phyloP scores from a whole-genome alignment of 2,797 vertebrate genomes.

The Intellagama lesueurii region DNA sequence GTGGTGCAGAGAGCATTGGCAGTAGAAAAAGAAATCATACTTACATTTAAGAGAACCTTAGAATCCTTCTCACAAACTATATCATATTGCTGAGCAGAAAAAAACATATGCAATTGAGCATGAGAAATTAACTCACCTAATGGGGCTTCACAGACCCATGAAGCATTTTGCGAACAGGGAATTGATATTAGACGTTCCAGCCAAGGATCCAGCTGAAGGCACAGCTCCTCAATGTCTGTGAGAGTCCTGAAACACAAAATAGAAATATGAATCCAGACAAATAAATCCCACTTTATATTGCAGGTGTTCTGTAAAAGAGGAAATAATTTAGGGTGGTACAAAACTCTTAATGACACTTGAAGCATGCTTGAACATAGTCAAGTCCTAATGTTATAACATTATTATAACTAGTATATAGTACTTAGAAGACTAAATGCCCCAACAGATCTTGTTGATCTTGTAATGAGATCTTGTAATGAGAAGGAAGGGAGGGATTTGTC shows the following conservation, averaged over 20 bases:
- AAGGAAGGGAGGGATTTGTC: neutral
- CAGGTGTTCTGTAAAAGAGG: neutral
- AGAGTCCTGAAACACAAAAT: slow-evolving; percentile 11
- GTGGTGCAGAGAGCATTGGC: neutral
- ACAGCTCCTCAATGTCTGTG: neutral
- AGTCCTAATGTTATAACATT: neutral
- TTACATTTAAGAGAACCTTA: neutral
- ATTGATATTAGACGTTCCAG: neutral
- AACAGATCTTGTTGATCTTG: neutral
- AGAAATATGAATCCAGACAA: neutral
- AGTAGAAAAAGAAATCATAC: neutral
- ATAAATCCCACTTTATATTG: neutral
- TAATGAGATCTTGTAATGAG: neutral
- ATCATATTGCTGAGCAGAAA: neutral
- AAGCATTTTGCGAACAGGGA: slow-evolving; percentile 30
- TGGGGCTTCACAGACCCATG: slow-evolving; percentile 38
- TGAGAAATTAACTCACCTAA: slow-evolving; percentile 1
- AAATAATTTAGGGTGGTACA: neutral
- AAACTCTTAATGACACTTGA: neutral
- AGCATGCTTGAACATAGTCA: neutral
- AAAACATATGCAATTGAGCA: neutral
- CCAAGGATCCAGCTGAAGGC: slow-evolving; percentile 24
- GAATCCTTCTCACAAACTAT: neutral
- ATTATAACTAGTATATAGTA: neutral
- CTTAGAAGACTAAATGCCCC: neutral